Conservation (phyloP, 2,797 vertebrate species). For the Ctenopoma kingsleyae region DNA sequence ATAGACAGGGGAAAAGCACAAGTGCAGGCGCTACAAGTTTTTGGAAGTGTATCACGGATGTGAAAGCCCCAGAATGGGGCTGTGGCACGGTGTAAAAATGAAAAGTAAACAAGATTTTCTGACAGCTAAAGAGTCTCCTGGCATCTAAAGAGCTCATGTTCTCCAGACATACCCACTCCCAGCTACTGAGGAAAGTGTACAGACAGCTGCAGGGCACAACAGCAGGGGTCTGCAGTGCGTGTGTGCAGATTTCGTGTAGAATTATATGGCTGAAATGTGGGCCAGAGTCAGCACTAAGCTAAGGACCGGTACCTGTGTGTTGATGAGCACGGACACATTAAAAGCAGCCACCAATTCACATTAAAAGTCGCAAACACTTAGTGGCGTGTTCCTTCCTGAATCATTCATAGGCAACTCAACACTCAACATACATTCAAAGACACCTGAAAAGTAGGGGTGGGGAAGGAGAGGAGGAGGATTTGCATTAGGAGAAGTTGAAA, state of each 20-base stretch:
- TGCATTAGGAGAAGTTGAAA: constrained; percentile 59
- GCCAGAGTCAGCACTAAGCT: constrained; percentile 14
- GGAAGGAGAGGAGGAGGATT: constrained; percentile 20
- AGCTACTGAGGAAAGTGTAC: constrained; percentile 37
- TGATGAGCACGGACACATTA: constrained; percentile 77
- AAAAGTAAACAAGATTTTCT: constrained; percentile 77
- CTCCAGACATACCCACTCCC: constrained; percentile 57
- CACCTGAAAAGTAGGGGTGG: constrained; percentile 10
- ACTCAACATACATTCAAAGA: constrained; percentile 23
- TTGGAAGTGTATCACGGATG: constrained; percentile 54
- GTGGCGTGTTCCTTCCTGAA: constrained; percentile 58
- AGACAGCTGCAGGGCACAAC: constrained; percentile 35
- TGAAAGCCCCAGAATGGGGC: constrained; percentile 60
- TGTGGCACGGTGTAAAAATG: constrained; percentile 64
- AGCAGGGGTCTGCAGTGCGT: constrained; percentile 13
- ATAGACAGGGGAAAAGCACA: constrained; percentile 48
- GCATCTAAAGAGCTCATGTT: constrained; percentile 62
- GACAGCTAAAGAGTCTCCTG: constrained; percentile 77
- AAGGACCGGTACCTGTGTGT: constrained; percentile 36
- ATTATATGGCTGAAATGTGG: constrained; percentile 42
- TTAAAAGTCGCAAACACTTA: constrained; percentile 52
- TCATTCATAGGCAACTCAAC: constrained; percentile 69
- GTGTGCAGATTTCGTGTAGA: constrained; percentile 8
- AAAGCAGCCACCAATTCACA: constrained; percentile 61
- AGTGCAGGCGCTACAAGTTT: constrained; percentile 57